These are phyloP conservation scores for Mylabris sibirica DNA, from an alignment of 2,888 invertebrate genomes.

Conservation along the genomic window DNA sequence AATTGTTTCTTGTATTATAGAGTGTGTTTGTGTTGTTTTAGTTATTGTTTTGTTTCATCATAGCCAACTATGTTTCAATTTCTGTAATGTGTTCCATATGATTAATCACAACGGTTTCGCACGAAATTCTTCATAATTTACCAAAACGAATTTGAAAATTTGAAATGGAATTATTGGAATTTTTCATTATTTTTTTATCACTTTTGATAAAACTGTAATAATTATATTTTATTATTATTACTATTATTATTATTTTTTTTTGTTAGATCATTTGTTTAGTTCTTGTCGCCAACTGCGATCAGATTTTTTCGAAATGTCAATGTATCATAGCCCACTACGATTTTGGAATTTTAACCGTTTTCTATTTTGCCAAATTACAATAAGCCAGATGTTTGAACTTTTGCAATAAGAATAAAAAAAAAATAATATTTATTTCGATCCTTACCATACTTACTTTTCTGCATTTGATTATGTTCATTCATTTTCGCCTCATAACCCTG, in stretches of 20 bases:
- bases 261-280: not conserved
- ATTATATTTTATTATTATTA: too few relatives aligned
- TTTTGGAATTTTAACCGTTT: not conserved
- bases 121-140: not conserved
- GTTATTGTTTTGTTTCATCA: not conserved
- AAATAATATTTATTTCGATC: not conserved
- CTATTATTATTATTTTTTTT: too few relatives aligned
- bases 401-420: too few relatives aligned
- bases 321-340: not conserved
- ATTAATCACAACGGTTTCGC: constrained; percentile 11
- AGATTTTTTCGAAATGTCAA: not conserved
- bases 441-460: constrained; percentile 62
- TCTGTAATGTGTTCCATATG: constrained; percentile 3
- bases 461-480: constrained; percentile 64
- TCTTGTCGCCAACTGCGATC: constrained; percentile 8
- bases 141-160: not conserved
- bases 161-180: not conserved
- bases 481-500: constrained; percentile 67
- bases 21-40: too few relatives aligned
- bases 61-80: not conserved
- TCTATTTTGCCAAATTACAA: not conserved
- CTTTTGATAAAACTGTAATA: not conserved
- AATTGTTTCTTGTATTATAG: too few relatives aligned
- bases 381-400: not conserved
- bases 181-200: not conserved